Percentiles rank a stretch among this genome's conserved stretches.
These are phyloP conservation scores for Rhinogobio ventralis DNA, from an alignment of 2,797 vertebrate genomes.

Conservation along the genomic window DNA sequence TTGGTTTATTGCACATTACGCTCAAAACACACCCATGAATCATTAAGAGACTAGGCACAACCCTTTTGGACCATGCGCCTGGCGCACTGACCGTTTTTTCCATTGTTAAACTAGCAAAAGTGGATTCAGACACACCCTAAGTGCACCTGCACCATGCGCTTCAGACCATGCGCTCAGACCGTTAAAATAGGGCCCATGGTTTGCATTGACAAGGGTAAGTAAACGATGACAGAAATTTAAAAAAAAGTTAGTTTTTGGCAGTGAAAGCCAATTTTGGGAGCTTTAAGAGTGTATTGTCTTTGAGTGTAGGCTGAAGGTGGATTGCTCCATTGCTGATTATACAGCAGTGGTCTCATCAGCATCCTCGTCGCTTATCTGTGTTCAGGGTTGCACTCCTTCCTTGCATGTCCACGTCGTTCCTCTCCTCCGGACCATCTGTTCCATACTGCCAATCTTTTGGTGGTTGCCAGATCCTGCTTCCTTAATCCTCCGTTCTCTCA, in stretches of 20 bases:
- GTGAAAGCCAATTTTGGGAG: neutral
- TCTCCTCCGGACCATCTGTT: conserved; percentile 82
- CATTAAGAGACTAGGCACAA: no score
- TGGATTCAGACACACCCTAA: no score
- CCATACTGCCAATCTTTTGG: conserved; percentile 75
- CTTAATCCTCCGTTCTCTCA: conserved; percentile 66
- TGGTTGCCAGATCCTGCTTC: conserved; percentile 73
- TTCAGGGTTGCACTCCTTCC: conserved; percentile 69
- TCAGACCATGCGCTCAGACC: no score
- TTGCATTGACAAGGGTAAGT: neutral
- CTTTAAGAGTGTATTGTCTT: conserved; percentile 28
- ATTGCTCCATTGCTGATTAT: conserved; percentile 13
- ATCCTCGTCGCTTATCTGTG: conserved; percentile 73
- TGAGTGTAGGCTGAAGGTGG: conserved; percentile 1
- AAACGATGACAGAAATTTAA: neutral
- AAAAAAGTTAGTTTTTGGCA: neutral
- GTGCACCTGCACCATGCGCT: no score
- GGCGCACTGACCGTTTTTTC: no score
- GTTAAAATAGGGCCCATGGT: neutral
- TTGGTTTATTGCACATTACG: no score
- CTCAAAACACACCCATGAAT: no score
- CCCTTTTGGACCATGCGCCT: no score
- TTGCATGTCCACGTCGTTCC: conserved; percentile 76
- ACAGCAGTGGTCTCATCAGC: conserved; percentile 68
- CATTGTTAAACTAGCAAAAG: no score